Evolutionary conservation across 2,113 vertebrate genomes (phyloP).

Genomic region (Ictalurus punctatus): DNA sequence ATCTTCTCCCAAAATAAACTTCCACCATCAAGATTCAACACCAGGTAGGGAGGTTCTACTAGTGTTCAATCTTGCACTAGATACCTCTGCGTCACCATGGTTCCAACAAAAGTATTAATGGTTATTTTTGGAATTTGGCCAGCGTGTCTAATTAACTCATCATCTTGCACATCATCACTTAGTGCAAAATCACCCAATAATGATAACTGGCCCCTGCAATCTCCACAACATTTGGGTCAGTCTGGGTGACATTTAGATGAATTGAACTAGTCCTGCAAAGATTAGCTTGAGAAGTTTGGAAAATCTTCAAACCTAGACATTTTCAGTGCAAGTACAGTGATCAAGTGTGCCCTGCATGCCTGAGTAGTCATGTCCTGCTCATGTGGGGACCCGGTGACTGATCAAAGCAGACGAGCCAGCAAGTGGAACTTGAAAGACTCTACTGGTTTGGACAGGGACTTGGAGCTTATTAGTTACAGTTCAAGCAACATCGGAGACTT

Average conservation of each 20-base stretch:
- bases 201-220: not conserved
- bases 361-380: slow-evolving; percentile 24
- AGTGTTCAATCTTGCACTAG: not conserved
- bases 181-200: not conserved
- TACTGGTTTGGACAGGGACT: slow-evolving; percentile 11
- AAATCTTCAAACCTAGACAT: slow-evolving; percentile 13
- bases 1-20: too few species aligned
- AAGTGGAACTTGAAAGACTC: slow-evolving; percentile 13
- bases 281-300: not conserved
- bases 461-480: slow-evolving; percentile 30
- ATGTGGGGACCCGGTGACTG: slow-evolving; percentile 21
- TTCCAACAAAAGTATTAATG: not conserved
- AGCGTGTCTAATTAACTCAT: not conserved
- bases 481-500: slow-evolving; percentile 3
- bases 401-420: slow-evolving; percentile 31
- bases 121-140: not conserved
- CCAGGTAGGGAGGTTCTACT: not conserved
- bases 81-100: not conserved
- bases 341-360: not conserved
- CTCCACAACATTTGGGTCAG: not conserved
- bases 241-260: slow-evolving; percentile 11
- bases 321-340: not conserved
- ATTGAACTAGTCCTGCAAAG: not conserved
- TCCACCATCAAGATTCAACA: not conserved
- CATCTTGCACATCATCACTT: not conserved